Evolutionary conservation across 2,888 invertebrate genomes (phyloP).

Genomic region (Chouioia cunea): DNA sequence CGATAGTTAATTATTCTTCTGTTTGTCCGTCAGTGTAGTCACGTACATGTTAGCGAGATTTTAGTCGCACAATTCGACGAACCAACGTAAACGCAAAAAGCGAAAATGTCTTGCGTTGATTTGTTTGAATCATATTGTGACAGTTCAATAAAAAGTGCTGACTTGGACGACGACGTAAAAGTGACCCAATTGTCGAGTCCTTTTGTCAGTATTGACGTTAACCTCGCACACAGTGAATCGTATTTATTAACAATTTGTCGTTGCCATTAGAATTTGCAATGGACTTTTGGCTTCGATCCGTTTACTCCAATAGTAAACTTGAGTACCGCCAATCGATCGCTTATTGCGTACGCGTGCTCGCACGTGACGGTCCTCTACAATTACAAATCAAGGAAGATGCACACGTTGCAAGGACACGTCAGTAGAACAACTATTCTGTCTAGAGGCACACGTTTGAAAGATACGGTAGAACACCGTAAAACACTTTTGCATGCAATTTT

Average conservation of each 20-base stretch:
- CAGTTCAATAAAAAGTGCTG: not conserved
- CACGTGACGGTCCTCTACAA: conserved; percentile 77
- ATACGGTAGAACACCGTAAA: not conserved
- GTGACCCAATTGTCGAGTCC: not conserved
- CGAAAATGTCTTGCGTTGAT: conserved; percentile 6
- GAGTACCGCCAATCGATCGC: conserved; percentile 70
- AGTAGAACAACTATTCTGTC: conserved; percentile 16
- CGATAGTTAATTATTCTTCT: too few relatives aligned
- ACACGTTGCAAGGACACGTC: conserved; percentile 35
- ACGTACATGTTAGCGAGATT: too few relatives aligned
- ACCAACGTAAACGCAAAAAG: too few relatives aligned
- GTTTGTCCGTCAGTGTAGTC: too few relatives aligned
- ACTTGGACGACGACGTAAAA: not conserved
- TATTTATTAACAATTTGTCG: conserved; percentile 6
- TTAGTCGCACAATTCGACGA: too few relatives aligned
- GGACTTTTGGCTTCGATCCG: conserved; percentile 77
- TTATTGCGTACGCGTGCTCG: conserved; percentile 75
- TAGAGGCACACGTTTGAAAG: not conserved
- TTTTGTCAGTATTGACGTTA: conserved; percentile 14
- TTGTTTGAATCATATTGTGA: not conserved
- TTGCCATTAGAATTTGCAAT: conserved; percentile 71
- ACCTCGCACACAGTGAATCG: not conserved
- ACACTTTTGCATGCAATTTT: conserved; percentile 22
- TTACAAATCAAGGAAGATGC: conserved; percentile 41
- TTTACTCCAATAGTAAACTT: conserved; percentile 74